Conservation (phyloP, 2,888 invertebrate genomes). For the Pollenia griseotomentosa region DNA sequence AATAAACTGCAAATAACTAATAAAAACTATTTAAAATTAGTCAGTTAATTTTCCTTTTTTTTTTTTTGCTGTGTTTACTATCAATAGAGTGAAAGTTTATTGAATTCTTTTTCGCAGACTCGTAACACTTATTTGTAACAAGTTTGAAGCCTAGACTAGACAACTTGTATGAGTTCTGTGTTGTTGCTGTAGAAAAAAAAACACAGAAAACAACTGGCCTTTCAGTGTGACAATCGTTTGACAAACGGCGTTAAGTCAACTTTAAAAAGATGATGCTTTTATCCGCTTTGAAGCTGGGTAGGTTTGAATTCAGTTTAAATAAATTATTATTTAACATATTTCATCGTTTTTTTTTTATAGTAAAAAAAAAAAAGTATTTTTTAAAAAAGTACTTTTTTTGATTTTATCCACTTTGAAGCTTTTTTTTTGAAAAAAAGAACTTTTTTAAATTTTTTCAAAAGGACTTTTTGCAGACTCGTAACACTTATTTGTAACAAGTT, state of each 20-base stretch:
- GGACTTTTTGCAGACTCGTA: not conserved
- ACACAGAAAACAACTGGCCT: conserved; percentile 50
- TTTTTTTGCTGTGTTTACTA: not conserved
- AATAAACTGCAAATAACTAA: conserved; percentile 28
- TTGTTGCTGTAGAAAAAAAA: conserved; percentile 1
- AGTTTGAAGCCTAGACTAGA: conserved; percentile 45
- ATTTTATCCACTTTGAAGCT: no score
- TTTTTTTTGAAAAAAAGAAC: no score
- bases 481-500: conserved; percentile 59
- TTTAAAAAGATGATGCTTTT: conserved; percentile 83
- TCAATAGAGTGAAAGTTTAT: conserved; percentile 79
- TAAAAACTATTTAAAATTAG: conserved; percentile 45
- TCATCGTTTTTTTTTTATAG: not conserved
- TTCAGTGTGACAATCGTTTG: conserved; percentile 38
- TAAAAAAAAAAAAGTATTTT: no score
- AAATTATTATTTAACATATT: not conserved
- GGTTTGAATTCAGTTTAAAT: conserved; percentile 69
- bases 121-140: conserved; percentile 48
- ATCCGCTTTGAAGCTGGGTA: conserved; percentile 84
- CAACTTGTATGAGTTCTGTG: conserved; percentile 23
- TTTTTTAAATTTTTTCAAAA: not conserved
- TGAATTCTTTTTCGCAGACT: conserved; percentile 72
- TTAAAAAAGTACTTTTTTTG: no score
- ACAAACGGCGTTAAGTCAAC: conserved; percentile 34
- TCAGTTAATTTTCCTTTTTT: conserved; percentile 51